Evolutionary conservation across 1,140 invertebrate genomes (phyloP).

Genomic region (Lordiphosa stackelbergi): DNA sequence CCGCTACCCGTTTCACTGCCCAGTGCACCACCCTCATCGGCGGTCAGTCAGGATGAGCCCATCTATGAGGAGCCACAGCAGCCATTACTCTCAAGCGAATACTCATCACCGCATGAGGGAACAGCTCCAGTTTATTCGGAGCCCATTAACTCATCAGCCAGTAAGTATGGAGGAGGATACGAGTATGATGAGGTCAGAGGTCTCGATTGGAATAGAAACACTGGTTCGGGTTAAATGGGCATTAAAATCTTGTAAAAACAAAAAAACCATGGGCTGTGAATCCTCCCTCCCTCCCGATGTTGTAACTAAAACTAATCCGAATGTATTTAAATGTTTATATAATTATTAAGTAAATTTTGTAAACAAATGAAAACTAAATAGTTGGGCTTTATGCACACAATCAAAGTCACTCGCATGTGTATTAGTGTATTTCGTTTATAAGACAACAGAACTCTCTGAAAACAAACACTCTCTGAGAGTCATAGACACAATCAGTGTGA

Average conservation of each 20-base stretch:
- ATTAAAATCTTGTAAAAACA: conserved; percentile 16
- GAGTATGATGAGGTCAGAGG: neutral
- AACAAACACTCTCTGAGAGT: too few species aligned
- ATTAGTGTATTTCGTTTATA: too few species aligned
- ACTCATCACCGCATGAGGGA: conserved; percentile 47
- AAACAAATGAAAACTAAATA: too few species aligned
- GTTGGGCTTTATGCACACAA: too few species aligned
- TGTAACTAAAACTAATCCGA: neutral
- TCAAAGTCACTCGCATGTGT: too few species aligned
- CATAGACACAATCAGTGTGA: too few species aligned
- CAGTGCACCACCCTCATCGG: conserved; percentile 14
- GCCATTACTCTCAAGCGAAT: conserved; percentile 51
- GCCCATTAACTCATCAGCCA: conserved; percentile 46
- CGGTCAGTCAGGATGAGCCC: conserved; percentile 22
- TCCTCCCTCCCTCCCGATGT: neutral
- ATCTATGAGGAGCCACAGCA: conserved; percentile 58
- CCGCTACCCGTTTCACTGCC: neutral
- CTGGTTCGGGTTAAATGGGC: neutral
- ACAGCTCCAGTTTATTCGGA: conserved; percentile 47
- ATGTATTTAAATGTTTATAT: conserved; percentile 4
- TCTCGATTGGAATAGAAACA: conserved; percentile 21
- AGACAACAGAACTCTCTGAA: too few species aligned
- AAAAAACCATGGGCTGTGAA: too few species aligned
- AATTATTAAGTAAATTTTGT: too few species aligned
- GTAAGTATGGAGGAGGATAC: conserved; percentile 23